phyloP scores from a whole-genome alignment of 2,888 invertebrate species.

The Phalera bucephala region DNA sequence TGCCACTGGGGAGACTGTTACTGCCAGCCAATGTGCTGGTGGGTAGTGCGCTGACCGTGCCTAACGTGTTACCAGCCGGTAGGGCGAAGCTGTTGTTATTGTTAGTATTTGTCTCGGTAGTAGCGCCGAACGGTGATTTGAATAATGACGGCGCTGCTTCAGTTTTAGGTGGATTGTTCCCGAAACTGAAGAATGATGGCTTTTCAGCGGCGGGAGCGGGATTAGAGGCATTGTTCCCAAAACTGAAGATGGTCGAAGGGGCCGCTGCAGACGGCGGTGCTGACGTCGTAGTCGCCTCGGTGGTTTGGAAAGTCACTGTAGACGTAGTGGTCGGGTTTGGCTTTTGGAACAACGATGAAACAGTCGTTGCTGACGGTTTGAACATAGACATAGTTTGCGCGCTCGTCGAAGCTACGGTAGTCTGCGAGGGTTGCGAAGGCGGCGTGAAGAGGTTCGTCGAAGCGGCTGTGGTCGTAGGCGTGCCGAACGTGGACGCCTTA shows the following conservation, averaged over 20 bases:
- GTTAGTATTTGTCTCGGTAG: constrained; percentile 17
- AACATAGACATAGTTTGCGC: constrained; percentile 34
- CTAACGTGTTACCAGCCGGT: constrained; percentile 18
- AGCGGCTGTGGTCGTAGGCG: constrained; percentile 20
- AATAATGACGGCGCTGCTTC: constrained; percentile 31
- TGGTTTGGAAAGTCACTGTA: constrained; percentile 26
- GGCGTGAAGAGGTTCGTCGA: constrained; percentile 25
- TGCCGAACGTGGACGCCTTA: constrained; percentile 31
- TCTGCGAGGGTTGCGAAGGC: constrained; percentile 8
- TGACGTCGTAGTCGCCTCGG: constrained; percentile 14
- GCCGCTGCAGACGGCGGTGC: constrained; percentile 16
- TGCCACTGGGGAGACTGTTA: constrained; percentile 17
- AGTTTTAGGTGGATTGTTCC: constrained; percentile 32
- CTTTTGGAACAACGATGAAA: constrained; percentile 37
- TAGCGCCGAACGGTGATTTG: constrained; percentile 34
- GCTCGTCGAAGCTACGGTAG: constrained; percentile 11
- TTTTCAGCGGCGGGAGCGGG: constrained; percentile 38
- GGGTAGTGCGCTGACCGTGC: constrained; percentile 15
- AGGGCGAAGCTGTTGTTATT: constrained; percentile 20
- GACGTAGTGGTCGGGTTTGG: constrained; percentile 22
- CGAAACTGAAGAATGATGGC: constrained; percentile 60
- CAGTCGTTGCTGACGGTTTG: constrained; percentile 28
- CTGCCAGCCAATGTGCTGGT: constrained; percentile 18
- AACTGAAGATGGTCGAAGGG: constrained; percentile 50
- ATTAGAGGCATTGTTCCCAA: constrained; percentile 36